These are phyloP conservation scores for Petromus typicus DNA, from an alignment of 2,113 vertebrate genomes.

Conservation along the genomic window DNA sequence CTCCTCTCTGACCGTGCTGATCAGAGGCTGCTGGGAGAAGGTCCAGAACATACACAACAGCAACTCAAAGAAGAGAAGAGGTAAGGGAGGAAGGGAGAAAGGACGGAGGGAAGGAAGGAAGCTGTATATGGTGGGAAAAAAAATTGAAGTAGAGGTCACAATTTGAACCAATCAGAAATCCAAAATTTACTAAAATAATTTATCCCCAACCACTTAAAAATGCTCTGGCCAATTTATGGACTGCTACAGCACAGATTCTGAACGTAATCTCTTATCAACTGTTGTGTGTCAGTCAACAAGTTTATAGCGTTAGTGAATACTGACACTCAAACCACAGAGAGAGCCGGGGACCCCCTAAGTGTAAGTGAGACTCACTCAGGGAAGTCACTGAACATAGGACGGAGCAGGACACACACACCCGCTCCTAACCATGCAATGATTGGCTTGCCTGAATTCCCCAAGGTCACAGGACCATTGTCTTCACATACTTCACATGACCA, in stretches of 20 bases:
- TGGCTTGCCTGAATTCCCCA: background rate
- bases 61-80: background rate
- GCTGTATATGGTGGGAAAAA: background rate
- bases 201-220: background rate
- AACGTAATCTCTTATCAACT: background rate
- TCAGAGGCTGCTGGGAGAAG: background rate
- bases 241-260: background rate
- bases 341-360: background rate
- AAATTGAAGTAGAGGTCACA: background rate
- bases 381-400: background rate
- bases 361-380: background rate
- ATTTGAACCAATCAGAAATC: background rate
- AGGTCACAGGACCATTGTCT: background rate
- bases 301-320: background rate
- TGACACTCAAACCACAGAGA: background rate
- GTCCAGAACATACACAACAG: background rate
- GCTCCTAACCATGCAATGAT: background rate
- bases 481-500: background rate
- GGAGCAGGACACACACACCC: background rate
- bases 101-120: background rate
- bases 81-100: background rate
- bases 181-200: background rate
- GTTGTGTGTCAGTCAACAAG: background rate
- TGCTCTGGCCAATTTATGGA: background rate
- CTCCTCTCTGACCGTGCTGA: background rate